These are phyloP conservation scores for Habrosyne pyritoides DNA, from an alignment of 2,888 invertebrate genomes.

Conservation along the genomic window DNA sequence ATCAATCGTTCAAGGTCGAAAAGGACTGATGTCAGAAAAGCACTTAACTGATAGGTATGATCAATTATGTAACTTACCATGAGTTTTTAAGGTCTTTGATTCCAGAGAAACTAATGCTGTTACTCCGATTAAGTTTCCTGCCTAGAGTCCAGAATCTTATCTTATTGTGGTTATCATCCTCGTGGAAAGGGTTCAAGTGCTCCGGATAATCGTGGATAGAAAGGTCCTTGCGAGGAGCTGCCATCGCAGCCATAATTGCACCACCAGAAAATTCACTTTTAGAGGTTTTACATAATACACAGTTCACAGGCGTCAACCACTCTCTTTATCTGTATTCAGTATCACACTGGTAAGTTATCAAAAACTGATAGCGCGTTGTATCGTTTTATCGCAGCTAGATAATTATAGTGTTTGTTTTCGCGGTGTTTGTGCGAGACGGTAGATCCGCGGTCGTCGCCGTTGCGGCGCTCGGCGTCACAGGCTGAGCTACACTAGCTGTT, in stretches of 20 bases:
- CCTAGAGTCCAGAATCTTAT: constrained; percentile 85
- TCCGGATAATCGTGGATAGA: constrained; percentile 89
- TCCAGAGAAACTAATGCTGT: constrained; percentile 85
- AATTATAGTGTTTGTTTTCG: constrained; percentile 75
- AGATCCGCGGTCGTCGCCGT: constrained; percentile 33
- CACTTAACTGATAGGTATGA: not conserved
- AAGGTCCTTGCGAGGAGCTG: constrained; percentile 73
- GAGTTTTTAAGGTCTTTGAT: constrained; percentile 83
- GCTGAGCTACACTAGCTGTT: constrained; percentile 55
- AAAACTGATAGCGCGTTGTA: constrained; percentile 65
- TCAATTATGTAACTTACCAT: constrained; percentile 75
- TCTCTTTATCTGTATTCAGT: constrained; percentile 72
- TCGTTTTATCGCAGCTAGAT: constrained; percentile 75
- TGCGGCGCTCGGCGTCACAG: constrained; percentile 64
- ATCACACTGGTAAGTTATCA: constrained; percentile 71
- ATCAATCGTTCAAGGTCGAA: constrained; percentile 32
- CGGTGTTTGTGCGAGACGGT: constrained; percentile 34
- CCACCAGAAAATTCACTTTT: constrained; percentile 50
- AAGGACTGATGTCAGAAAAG: not conserved
- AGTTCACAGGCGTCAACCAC: constrained; percentile 67
- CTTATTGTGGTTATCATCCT: constrained; percentile 86
- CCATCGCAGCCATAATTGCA: constrained; percentile 68
- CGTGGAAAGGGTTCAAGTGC: constrained; percentile 89
- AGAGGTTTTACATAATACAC: constrained; percentile 75
- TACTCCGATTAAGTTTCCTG: constrained; percentile 78